These are phyloP conservation scores for Torymus tubicola DNA, from an alignment of 2,888 invertebrate species.

Conservation along the genomic window DNA sequence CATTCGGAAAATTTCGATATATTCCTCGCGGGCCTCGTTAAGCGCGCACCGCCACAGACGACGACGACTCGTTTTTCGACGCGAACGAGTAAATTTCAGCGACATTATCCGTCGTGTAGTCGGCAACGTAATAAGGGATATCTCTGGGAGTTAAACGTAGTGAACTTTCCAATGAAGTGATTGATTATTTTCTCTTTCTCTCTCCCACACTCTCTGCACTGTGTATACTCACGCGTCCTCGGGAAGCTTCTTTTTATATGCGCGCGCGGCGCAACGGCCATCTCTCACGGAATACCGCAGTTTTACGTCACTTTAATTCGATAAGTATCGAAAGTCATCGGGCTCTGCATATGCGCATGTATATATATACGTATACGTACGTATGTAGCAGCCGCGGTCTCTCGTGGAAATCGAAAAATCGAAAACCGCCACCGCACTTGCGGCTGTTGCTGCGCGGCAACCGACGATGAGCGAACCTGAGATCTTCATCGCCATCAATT, in stretches of 20 bases:
- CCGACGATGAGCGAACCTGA: conserved; percentile 33
- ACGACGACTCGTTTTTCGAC: conserved; percentile 21
- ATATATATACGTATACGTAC: too few relatives aligned
- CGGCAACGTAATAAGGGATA: conserved; percentile 16
- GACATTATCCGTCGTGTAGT: not conserved
- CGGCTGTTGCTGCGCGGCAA: not conserved
- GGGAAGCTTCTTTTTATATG: conserved; percentile 19
- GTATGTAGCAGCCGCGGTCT: not conserved
- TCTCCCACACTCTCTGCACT: too few relatives aligned
- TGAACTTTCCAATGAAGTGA: conserved; percentile 48
- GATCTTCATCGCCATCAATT: conserved; percentile 57
- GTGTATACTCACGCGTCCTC: not conserved
- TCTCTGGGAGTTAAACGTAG: not conserved
- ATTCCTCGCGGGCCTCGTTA: not conserved
- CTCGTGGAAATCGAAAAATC: conserved; percentile 48
- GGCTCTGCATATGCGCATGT: too few relatives aligned
- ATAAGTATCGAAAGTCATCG: conserved; percentile 46
- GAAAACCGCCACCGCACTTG: conserved; percentile 24
- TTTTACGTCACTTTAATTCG: conserved; percentile 51
- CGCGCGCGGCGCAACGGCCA: not conserved
- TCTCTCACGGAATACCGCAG: conserved; percentile 33
- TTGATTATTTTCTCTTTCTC: conserved; percentile 42
- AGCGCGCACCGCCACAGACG: not conserved
- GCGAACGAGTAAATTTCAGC: not conserved
- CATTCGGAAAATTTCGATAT: conserved; percentile 40